Evolutionary conservation across 2,888 invertebrate genomes (phyloP).

Genomic region (Xanthorhoe spadicearia): DNA sequence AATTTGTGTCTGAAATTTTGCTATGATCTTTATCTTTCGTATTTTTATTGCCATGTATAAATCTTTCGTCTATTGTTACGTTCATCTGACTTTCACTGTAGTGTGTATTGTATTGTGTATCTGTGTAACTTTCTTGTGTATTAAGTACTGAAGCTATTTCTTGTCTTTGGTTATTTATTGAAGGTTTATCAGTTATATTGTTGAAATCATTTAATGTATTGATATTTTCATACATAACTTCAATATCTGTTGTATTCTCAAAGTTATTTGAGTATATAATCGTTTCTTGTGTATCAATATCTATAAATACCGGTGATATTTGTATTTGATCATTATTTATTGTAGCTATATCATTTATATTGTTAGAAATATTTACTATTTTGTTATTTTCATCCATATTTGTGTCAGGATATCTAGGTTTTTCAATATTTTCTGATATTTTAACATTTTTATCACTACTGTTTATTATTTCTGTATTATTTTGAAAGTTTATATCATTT

Average conservation of each 20-base stretch:
- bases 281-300: slow-evolving; percentile 51
- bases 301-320: not conserved
- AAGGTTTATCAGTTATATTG: slow-evolving; percentile 4
- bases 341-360: not conserved
- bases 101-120: slow-evolving; percentile 53
- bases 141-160: slow-evolving; percentile 19
- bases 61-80: slow-evolving; percentile 48
- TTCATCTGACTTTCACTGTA: slow-evolving; percentile 59
- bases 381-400: not conserved
- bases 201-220: not conserved
- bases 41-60: slow-evolving; percentile 41
- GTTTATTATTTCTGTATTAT: not conserved
- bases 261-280: too few relatives aligned
- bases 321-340: not conserved
- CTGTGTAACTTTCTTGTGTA: slow-evolving; percentile 52
- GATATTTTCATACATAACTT: not conserved
- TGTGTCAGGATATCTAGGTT: not conserved
- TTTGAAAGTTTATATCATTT: not conserved
- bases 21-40: not conserved
- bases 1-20: not conserved
- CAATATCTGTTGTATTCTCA: too few relatives aligned
- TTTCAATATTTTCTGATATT: not conserved
- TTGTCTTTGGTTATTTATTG: not conserved
- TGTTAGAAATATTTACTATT: not conserved
- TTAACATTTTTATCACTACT: not conserved